phyloP scores from a whole-genome alignment of 2,888 invertebrate genomes.

The Meliscaeva auricollis region DNA sequence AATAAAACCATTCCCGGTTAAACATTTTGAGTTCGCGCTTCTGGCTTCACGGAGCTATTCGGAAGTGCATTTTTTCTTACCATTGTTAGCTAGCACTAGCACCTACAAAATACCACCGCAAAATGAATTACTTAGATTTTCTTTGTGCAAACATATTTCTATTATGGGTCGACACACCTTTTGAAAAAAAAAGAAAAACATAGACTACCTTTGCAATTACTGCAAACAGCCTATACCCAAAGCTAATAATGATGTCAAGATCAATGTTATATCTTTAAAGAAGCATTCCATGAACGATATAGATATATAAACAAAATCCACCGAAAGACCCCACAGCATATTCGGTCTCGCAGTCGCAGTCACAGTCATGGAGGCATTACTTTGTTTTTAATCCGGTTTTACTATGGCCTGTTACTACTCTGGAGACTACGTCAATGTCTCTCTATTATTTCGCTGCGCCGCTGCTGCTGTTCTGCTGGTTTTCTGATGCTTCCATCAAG shows the following conservation, averaged over 20 bases:
- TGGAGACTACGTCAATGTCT: slow-evolving; percentile 61
- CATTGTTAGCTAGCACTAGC: too few species aligned
- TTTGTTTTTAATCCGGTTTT: slow-evolving; percentile 70
- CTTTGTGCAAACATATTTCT: neutral
- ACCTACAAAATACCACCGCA: too few species aligned
- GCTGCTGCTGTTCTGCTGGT: neutral
- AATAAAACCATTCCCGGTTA: too few species aligned
- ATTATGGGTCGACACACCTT: neutral
- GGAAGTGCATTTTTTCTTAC: too few species aligned
- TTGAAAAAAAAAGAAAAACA: neutral
- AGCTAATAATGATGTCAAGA: slow-evolving; percentile 14
- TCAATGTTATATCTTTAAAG: slow-evolving; percentile 7
- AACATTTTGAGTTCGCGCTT: too few species aligned
- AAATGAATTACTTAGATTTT: too few species aligned
- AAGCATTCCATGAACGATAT: slow-evolving; percentile 1
- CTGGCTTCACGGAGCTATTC: too few species aligned
- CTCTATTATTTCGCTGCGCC: slow-evolving; percentile 23
- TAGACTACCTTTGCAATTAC: neutral
- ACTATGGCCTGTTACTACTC: slow-evolving; percentile 40
- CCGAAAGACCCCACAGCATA: slow-evolving; percentile 14
- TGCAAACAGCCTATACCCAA: neutral
- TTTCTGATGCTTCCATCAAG: slow-evolving; percentile 29
- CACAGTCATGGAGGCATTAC: slow-evolving; percentile 42
- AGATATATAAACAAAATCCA: slow-evolving; percentile 8
- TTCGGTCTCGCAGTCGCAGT: neutral